Percentiles rank a stretch among this genome's conserved stretches.
These are phyloP conservation scores for Leptobrachium ailaonicum DNA, from an alignment of 2,113 vertebrate genomes.

Conservation along the genomic window DNA sequence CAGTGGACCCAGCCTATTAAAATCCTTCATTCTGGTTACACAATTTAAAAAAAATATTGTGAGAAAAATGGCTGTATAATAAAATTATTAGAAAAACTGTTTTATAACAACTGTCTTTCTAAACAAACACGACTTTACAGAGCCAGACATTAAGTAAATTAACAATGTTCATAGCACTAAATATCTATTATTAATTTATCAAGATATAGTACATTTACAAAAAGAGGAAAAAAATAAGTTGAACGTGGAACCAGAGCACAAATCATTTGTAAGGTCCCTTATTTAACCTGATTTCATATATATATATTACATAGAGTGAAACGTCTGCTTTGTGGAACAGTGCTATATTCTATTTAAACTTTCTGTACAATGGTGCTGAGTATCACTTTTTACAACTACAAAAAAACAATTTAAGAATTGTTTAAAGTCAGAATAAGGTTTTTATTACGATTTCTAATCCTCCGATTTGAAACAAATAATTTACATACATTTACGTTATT, in stretches of 20 bases:
- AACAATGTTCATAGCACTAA: constrained; percentile 6
- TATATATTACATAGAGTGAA: not conserved
- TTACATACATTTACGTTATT: too few species aligned
- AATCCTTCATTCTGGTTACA: too few species aligned
- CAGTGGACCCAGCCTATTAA: too few species aligned
- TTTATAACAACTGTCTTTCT: not conserved
- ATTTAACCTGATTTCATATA: not conserved
- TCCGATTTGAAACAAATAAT: too few species aligned
- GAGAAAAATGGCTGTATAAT: too few species aligned
- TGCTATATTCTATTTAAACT: not conserved
- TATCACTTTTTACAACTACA: not conserved
- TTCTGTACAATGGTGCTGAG: constrained; percentile 22
- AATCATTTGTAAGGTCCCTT: not conserved
- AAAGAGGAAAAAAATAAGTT: not conserved
- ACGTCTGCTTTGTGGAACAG: not conserved
- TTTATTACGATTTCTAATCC: too few species aligned
- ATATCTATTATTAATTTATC: constrained; percentile 5
- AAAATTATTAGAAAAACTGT: too few species aligned
- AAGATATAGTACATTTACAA: not conserved
- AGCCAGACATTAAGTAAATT: not conserved
- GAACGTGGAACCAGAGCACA: constrained; percentile 14
- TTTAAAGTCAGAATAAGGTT: too few species aligned
- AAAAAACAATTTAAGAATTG: too few species aligned
- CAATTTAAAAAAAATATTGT: too few species aligned
- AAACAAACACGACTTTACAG: not conserved